Percentiles rank a stretch among this genome's conserved stretches.
Conservation (phyloP, 2,797 vertebrate genomes). For the Pampus argenteus region DNA sequence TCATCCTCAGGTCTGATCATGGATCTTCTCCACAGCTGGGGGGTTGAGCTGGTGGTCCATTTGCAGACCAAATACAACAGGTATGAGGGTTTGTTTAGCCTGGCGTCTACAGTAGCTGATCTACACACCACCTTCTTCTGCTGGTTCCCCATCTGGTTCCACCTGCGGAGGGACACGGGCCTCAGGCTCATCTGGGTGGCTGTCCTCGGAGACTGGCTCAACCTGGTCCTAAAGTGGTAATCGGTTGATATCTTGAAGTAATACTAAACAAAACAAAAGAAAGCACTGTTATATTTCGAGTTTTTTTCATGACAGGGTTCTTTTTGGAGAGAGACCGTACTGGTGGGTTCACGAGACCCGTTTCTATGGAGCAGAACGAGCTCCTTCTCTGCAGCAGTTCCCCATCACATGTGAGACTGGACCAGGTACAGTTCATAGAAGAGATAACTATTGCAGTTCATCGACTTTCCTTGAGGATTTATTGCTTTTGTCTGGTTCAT, state of each 20-base stretch:
- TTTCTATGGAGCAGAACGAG: conserved; percentile 84
- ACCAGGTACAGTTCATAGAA: conserved; percentile 84
- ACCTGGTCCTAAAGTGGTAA: conserved; percentile 97
- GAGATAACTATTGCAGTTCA: neutral
- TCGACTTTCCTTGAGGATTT: neutral
- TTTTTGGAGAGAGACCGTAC: conserved; percentile 95
- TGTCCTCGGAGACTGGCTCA: conserved; percentile 96
- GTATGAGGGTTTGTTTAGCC: conserved; percentile 89
- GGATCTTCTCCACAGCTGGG: conserved; percentile 88
- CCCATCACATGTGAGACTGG: conserved; percentile 97
- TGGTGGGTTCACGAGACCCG: conserved; percentile 96
- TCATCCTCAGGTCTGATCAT: conserved; percentile 57
- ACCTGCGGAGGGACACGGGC: conserved; percentile 86
- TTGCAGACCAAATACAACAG: conserved; percentile 89
- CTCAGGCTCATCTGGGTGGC: conserved; percentile 95
- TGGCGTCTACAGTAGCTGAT: conserved; percentile 90
- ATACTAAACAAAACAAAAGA: neutral
- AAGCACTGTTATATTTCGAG: neutral
- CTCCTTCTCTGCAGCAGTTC: conserved; percentile 91
- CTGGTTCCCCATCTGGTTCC: conserved; percentile 96
- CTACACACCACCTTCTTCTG: conserved; percentile 93
- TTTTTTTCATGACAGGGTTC: conserved; percentile 83
- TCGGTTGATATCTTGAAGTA: neutral
- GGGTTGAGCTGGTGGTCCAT: conserved; percentile 85
- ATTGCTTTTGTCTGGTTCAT: neutral